Conservation (phyloP, 1,140 invertebrate genomes). For the Diachasmimorpha longicaudata region DNA sequence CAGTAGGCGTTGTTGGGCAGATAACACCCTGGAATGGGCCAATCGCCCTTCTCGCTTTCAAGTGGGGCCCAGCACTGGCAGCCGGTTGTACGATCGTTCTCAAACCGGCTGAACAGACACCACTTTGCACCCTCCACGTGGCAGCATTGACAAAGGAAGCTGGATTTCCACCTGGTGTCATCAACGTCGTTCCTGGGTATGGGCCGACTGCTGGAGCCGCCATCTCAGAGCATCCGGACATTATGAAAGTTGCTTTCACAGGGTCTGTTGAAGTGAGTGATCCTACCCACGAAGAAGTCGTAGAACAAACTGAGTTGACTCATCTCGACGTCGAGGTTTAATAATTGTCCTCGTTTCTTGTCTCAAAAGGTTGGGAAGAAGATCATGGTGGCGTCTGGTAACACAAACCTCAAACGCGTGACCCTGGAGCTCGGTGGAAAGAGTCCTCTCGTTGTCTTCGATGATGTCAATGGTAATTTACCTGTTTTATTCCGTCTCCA, state of each 20-base stretch:
- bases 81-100: constrained; percentile 86
- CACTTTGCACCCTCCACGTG: constrained; percentile 82
- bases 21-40: constrained; percentile 95
- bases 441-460: constrained; percentile 81
- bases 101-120: constrained; percentile 95
- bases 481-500: background rate
- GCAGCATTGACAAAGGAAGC: constrained; percentile 83
- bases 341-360: background rate
- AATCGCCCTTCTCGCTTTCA: constrained; percentile 84
- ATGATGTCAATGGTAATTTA: constrained; percentile 64
- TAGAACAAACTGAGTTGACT: too few species aligned
- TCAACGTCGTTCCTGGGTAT: constrained; percentile 85
- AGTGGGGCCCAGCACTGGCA: constrained; percentile 83
- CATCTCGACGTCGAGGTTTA: too few species aligned
- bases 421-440: constrained; percentile 92
- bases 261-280: constrained; percentile 62
- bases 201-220: constrained; percentile 77
- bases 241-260: constrained; percentile 78
- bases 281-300: background rate
- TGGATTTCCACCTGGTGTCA: constrained; percentile 86
- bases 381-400: constrained; percentile 76
- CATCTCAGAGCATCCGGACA: constrained; percentile 68
- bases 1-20: constrained; percentile 86
- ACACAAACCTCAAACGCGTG: constrained; percentile 82
- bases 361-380: constrained; percentile 71